Base-by-base conservation (phyloP, 1,140 invertebrate genomes). In the Ceratina japonica region DNA sequence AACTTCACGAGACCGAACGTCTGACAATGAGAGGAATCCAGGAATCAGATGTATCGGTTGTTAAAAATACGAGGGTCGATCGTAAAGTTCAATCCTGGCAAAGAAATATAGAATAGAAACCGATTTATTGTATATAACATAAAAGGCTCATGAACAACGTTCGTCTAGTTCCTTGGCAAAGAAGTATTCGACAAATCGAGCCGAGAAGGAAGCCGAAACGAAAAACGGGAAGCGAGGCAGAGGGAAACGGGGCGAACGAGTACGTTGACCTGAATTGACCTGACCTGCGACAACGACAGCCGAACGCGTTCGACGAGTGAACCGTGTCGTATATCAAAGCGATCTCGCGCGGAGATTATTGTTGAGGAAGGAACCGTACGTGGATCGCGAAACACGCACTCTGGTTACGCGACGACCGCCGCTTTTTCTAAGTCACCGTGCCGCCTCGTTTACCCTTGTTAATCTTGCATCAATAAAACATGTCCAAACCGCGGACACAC, bases 221-320 rank as follows among this genome's bases (percentile, higher is more conserved):
- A 64, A 62, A 75, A 22, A 49, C 16, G 22, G 37, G 51, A 69
- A 69, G 37, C 51, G 49, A 51, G 63, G 51, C n/a, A 22, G 10
- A 27, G 13, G 69, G 20, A 20, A 61, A 78, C 56, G 12, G 65
- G n/a, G 37, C 73, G 37, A 78, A 80, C 81, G 82, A 85, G 89
- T 88, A 89, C 88, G 74, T 90, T 88, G 88, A 90, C 85, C 89
- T 86, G 87, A 73, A 83, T 86, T 87, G 89, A 89, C 89, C 89
- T 87, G 89, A 90, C 88, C 89, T 89, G 85, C 86, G 88, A 89
- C 89, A 90, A 84, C 86, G 88, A 89, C 89, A 90, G 89, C 80
- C 69, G 77, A 89, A 89, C 88, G 85, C 86, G 84, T 84, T 84
- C 77, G 76, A 79, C 87, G 88, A 87, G 82, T 56, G 87, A 87